A percentile compares a stretch with the other conserved stretches of the same genome.
Conservation (phyloP, 2,113 vertebrate species). For the Semnornis frantzii region DNA sequence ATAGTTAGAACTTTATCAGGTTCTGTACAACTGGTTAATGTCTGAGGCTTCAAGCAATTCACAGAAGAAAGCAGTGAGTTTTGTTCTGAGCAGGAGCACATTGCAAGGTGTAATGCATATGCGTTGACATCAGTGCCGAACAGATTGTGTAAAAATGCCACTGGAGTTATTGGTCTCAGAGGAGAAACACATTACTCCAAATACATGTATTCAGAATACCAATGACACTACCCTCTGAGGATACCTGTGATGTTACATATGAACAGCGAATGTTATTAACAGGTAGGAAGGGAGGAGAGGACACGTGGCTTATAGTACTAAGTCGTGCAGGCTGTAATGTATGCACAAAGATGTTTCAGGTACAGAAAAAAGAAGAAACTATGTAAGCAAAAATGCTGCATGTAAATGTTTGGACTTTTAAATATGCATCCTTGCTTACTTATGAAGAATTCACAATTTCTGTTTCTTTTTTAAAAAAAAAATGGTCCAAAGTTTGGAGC, state of each 20-base stretch:
- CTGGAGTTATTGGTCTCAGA: background rate
- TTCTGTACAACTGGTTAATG: constrained; percentile 11
- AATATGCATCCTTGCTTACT: background rate
- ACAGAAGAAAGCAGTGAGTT: constrained; percentile 17
- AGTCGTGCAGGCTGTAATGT: background rate
- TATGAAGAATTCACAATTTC: background rate
- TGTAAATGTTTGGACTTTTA: fast-evolving
- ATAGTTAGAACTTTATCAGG: constrained; percentile 6
- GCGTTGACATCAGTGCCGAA: background rate
- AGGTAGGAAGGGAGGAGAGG: background rate
- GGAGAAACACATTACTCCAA: background rate
- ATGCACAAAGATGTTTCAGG: background rate
- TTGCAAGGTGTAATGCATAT: background rate
- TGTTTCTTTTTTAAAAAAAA: background rate
- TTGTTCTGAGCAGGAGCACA: background rate
- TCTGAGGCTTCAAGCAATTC: background rate
- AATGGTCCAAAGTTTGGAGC: background rate
- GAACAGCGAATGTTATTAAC: background rate
- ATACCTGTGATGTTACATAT: background rate
- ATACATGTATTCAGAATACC: background rate
- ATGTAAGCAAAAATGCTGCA: background rate
- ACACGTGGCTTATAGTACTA: background rate
- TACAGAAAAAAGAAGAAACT: background rate
- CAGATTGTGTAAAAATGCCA: constrained; percentile 6
- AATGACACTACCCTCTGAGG: background rate